phyloP scores from a whole-genome alignment of 2,888 invertebrate species.

The Limnephilus rhombicus region DNA sequence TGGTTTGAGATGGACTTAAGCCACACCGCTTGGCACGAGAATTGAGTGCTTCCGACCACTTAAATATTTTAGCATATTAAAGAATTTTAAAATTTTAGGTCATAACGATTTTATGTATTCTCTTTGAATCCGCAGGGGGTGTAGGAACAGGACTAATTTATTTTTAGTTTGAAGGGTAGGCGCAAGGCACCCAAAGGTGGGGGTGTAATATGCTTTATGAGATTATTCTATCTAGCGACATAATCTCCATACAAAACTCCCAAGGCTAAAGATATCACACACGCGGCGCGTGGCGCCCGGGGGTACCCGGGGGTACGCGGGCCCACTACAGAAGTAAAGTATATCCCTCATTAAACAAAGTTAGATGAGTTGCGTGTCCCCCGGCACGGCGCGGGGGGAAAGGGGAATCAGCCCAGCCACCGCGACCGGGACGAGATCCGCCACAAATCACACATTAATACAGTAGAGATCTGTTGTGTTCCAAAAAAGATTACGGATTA shows the following conservation, averaged over 20 bases:
- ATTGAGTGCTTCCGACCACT: background rate
- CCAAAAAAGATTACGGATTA: constrained; percentile 1
- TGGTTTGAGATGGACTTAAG: background rate
- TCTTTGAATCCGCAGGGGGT: background rate
- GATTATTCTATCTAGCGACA: constrained; percentile 8
- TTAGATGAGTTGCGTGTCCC: constrained; percentile 38
- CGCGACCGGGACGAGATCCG: constrained; percentile 10
- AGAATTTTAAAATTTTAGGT: background rate
- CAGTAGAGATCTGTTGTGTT: constrained; percentile 27
- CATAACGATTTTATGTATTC: background rate
- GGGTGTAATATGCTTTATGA: background rate
- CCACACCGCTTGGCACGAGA: background rate
- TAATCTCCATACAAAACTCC: constrained; percentile 30
- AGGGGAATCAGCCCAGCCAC: background rate
- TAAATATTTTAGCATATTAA: background rate
- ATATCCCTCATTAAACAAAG: constrained; percentile 42
- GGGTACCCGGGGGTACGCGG: background rate
- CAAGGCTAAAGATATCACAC: constrained; percentile 24
- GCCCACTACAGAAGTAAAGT: constrained; percentile 2
- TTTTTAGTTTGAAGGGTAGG: background rate
- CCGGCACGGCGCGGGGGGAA: background rate
- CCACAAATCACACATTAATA: constrained; percentile 56
- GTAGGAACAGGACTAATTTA: background rate
- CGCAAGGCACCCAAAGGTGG: background rate
- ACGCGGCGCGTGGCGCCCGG: background rate